phyloP scores from a whole-genome alignment of 2,888 invertebrate species.

The Scaptomyza flava region DNA sequence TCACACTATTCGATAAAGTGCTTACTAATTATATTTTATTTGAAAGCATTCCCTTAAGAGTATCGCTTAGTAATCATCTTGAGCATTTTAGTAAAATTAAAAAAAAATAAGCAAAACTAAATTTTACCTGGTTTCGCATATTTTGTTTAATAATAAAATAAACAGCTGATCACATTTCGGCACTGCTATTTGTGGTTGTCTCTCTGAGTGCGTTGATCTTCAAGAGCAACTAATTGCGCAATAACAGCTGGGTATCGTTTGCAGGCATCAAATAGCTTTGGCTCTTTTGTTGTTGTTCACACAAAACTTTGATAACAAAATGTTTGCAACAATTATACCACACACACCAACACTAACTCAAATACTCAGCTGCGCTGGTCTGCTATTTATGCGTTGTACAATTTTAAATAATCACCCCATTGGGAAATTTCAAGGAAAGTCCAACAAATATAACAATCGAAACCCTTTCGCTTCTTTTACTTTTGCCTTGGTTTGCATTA shows the following conservation, averaged over 20 bases:
- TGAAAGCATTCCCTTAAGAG: no score
- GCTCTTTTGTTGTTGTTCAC: conserved; percentile 1
- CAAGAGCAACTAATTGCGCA: background rate
- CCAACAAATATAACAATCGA: conserved; percentile 54
- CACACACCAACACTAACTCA: conserved; percentile 3
- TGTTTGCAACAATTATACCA: conserved; percentile 42
- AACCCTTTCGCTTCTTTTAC: conserved; percentile 65
- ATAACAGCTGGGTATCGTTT: conserved; percentile 15
- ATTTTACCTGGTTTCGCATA: background rate
- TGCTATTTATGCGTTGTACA: conserved; percentile 75
- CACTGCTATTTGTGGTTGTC: background rate
- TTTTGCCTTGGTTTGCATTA: conserved; percentile 40
- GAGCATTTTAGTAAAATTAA: no score
- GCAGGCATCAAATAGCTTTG: conserved; percentile 4
- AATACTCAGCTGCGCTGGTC: conserved; percentile 40
- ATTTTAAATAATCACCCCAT: conserved; percentile 83
- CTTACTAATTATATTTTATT: no score
- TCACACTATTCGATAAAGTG: no score
- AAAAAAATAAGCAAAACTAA: background rate
- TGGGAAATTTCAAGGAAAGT: conserved; percentile 77
- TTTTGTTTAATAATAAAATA: background rate
- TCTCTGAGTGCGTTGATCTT: conserved; percentile 1
- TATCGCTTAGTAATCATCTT: no score
- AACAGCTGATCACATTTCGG: background rate
- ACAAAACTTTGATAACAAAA: conserved; percentile 35